Evolutionary conservation across 2,113 vertebrate genomes (phyloP).

Genomic region (Eublepharis macularius): DNA sequence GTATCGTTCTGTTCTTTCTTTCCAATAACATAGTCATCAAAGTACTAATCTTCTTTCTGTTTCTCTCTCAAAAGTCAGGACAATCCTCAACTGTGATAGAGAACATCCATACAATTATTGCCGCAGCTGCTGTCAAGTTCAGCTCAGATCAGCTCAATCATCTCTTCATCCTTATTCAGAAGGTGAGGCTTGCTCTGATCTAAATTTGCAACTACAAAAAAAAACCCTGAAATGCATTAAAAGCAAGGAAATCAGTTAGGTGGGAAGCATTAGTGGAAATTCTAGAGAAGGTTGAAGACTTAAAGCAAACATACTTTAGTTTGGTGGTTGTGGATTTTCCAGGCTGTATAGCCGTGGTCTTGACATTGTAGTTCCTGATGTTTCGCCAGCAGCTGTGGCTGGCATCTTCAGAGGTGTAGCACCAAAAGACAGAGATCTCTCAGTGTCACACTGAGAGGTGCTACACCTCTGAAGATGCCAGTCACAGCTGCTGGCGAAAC

Average conservation of each 20-base stretch:
- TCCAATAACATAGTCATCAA: not conserved
- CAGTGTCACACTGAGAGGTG: no score
- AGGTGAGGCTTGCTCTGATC: slow-evolving; percentile 75
- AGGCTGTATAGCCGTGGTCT: no score
- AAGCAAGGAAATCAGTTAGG: not conserved
- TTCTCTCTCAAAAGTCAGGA: slow-evolving; percentile 81
- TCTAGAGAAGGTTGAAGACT: not conserved
- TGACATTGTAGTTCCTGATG: no score
- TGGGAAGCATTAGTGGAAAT: not conserved
- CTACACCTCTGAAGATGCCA: no score
- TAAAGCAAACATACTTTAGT: not conserved
- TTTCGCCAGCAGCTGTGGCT: no score
- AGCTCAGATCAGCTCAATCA: slow-evolving; percentile 96
- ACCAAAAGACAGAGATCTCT: no score
- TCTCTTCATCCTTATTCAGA: slow-evolving; percentile 97
- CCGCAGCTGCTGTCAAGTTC: slow-evolving; percentile 97
- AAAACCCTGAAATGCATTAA: not conserved
- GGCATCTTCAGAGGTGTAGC: no score
- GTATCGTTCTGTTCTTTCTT: not conserved
- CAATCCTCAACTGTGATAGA: slow-evolving; percentile 98
- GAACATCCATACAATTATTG: slow-evolving; percentile 98
- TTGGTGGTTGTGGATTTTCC: no score
- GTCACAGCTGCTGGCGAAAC: no score
- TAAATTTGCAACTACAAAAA: not conserved
- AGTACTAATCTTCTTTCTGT: not conserved